Evolutionary conservation across 2,113 vertebrate species (phyloP), one percentile per base, ranked within the genome.

Genomic region (Microtus richardsoni): DNA sequence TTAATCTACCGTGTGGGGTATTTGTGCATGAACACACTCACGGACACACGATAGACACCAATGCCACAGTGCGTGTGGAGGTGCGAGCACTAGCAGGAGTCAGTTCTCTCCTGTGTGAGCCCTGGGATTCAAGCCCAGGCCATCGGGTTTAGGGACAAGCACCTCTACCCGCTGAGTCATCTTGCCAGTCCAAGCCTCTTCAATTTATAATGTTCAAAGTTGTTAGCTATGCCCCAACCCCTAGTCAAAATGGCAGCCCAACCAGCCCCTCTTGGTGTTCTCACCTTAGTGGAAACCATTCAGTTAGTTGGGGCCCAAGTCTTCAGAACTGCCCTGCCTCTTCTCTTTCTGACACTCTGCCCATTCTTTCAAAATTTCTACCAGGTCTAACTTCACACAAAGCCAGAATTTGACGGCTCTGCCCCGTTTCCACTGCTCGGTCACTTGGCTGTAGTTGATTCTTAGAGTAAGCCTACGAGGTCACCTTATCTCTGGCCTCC

Each of bases 311-410:
- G 73, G 22, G 10, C 54, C 22, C 26, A 74, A 87, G 78, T 30
- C 6, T 64, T 78, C 54, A 49, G 39, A 62, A 16, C 36, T 66
- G 13, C 49, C 8, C 2, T 77, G 19, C 54, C 22, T 66, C n/a
- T 58, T 54, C 24, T 14, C 26, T 41, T 36, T 36, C 16, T n/a
- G 49, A 87, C 13, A 33, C 41, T 33, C 0, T 73, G 60, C 21
- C 36, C 33, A 2, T 64, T n/a, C 77, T 80, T 92, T 74, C 68
- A 93, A 91, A 88, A 44, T 83, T 84, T 95, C 28, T 21, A 11
- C 87, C 80, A 83, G 36, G 8, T 92, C 26, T 78, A 84, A 84
- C 54, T 79, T 92, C 11, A 74, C 77, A 49, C 41, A 83, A 26
- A 83, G 17, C 24, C 16, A 62, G 77, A 60, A 60, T 39, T 91